phyloP scores from a whole-genome alignment of 2,797 vertebrate species.

The Synaphobranchus kaupii region DNA sequence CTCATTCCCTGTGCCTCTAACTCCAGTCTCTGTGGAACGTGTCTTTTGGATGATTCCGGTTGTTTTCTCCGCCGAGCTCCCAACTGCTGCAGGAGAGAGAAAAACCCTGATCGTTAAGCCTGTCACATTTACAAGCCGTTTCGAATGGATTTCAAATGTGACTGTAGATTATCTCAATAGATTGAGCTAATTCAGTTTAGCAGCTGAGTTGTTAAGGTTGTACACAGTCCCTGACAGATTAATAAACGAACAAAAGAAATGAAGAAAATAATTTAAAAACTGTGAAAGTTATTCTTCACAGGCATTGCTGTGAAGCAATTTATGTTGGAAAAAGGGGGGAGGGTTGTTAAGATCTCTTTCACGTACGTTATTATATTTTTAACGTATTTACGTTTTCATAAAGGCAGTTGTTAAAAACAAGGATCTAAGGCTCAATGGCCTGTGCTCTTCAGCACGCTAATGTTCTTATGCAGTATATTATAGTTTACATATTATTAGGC shows the following conservation, averaged over 20 bases:
- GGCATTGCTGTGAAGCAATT: background rate
- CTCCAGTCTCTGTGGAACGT: slow-evolving; percentile 13
- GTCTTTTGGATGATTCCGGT: slow-evolving; percentile 4
- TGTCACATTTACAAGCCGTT: slow-evolving; percentile 6
- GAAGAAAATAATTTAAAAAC: background rate
- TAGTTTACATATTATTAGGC: slow-evolving; percentile 7
- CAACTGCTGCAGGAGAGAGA: background rate
- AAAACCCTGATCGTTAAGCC: slow-evolving; percentile 22
- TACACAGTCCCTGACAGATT: background rate
- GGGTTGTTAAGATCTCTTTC: background rate
- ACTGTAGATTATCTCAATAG: background rate
- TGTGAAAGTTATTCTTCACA: background rate
- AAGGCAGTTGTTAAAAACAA: background rate
- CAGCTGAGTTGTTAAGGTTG: background rate
- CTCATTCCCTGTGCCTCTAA: background rate
- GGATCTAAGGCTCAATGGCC: background rate
- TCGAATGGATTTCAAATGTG: background rate
- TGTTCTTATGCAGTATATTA: background rate
- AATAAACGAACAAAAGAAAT: background rate
- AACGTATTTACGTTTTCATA: background rate
- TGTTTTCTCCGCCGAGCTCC: background rate
- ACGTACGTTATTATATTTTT: background rate
- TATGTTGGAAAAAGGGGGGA: background rate
- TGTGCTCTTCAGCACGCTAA: background rate
- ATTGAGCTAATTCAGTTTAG: background rate